Evolutionary conservation across 2,113 vertebrate genomes (phyloP).

Genomic region (human (Homo sapiens)): GRCh38 chr13:48992001-48992500

Average conservation of each 20-base stretch:
- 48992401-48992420: neutral
- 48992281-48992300: neutral
- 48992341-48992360: slow-evolving; percentile 4
- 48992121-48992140: neutral
- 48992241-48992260: neutral
- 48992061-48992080: neutral
- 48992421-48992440: neutral
- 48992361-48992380: neutral
- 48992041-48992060: neutral
- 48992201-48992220: neutral
- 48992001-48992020: neutral
- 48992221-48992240: neutral
- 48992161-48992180: neutral
- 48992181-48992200: neutral
- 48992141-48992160: neutral
- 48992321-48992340: neutral
- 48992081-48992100: neutral
- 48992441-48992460: neutral
- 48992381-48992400: neutral
- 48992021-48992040: neutral
- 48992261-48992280: neutral
- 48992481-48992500: neutral
- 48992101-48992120: neutral
- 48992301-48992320: neutral
- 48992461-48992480: neutral